Evolutionary conservation across 2,888 invertebrate genomes (phyloP).

Genomic region (Andrena flavipes): DNA sequence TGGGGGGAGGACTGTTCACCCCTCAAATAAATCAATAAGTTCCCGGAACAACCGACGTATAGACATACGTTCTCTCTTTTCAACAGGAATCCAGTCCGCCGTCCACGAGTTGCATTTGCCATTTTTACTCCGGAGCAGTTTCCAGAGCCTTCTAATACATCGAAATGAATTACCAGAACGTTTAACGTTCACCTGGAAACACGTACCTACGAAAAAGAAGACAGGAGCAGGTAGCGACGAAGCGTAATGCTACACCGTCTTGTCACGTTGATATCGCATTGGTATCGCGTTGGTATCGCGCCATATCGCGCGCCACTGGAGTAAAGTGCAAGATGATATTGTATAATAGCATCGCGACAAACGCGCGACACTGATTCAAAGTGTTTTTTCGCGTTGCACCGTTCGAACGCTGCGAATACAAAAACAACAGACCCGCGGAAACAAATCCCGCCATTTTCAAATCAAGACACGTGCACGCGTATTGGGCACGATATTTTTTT

Average conservation of each 20-base stretch:
- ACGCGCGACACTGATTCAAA: neutral
- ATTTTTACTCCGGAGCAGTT: neutral
- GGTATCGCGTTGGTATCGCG: neutral
- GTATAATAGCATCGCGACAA: neutral
- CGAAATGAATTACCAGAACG: neutral
- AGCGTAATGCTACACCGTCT: constrained; percentile 23
- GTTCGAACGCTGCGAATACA: neutral
- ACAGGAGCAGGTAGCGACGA: neutral
- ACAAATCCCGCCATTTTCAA: neutral
- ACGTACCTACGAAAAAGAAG: neutral
- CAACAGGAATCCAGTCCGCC: constrained; percentile 16
- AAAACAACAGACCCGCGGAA: neutral
- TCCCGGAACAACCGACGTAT: constrained; percentile 43
- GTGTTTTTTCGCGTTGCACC: neutral
- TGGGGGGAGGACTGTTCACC: constrained; percentile 62
- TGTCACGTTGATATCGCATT: neutral
- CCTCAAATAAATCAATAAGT: constrained; percentile 77
- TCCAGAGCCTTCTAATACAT: neutral
- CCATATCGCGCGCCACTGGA: neutral
- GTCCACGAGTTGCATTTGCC: neutral
- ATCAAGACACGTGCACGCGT: neutral
- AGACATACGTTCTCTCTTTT: constrained; percentile 33
- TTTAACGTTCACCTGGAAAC: neutral
- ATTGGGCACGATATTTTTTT: neutral
- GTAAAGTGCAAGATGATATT: neutral